phyloP scores from a whole-genome alignment of 2,113 vertebrate species.

The Psophia crepitans region DNA sequence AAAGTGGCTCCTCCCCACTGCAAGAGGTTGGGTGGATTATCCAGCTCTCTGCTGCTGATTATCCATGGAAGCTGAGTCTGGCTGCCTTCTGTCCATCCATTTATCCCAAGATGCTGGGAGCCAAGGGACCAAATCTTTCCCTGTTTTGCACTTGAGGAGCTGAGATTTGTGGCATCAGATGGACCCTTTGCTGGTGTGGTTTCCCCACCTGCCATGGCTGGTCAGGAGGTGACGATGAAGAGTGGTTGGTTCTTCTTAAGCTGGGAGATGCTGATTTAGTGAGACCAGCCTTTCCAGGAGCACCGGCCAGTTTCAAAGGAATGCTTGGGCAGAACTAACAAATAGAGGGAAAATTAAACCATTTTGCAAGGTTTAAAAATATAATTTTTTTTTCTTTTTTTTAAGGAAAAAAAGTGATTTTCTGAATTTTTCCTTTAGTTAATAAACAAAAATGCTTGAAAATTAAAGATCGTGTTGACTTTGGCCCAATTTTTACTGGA shows the following conservation, averaged over 20 bases:
- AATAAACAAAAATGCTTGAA: neutral
- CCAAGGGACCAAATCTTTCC: neutral
- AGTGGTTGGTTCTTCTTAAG: neutral
- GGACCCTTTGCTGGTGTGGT: neutral
- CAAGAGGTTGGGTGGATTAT: constrained; percentile 39
- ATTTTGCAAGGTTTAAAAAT: neutral
- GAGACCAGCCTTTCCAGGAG: neutral
- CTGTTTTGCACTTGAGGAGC: accelerated
- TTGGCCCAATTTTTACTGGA: neutral
- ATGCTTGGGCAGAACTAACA: neutral
- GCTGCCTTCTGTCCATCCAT: accelerated
- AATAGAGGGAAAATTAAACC: neutral
- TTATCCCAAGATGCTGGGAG: neutral
- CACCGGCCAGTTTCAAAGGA: neutral
- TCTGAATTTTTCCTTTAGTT: neutral
- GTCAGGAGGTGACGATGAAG: neutral
- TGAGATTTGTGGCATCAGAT: neutral
- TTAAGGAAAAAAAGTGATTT: neutral
- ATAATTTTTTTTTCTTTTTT: neutral
- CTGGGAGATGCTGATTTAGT: neutral
- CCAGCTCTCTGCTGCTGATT: neutral
- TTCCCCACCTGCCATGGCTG: neutral
- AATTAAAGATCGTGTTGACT: neutral
- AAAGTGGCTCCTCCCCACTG: constrained; percentile 45
- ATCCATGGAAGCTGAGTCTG: neutral